Conservation (phyloP, 2,888 invertebrate genomes). For the Cremastobaeus sp. region DNA sequence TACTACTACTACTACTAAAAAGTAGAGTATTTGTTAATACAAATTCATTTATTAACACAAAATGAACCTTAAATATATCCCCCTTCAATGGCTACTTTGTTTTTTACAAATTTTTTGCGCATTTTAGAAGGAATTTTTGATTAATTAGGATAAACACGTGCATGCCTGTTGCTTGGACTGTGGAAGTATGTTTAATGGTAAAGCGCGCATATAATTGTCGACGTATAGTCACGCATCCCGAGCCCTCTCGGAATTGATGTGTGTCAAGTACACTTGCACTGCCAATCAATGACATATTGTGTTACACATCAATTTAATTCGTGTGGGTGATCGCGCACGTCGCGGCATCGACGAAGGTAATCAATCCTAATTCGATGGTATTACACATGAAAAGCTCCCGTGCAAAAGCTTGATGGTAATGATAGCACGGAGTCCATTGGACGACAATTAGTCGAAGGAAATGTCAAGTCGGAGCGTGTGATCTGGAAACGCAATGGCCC, state of each 20-base stretch:
- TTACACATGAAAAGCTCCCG: slow-evolving; percentile 1
- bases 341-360: slow-evolving; percentile 25
- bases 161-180: no score
- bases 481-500: not conserved
- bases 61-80: no score
- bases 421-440: no score
- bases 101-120: no score
- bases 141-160: not conserved
- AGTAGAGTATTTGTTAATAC: no score
- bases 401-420: slow-evolving; percentile 1
- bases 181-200: slow-evolving; percentile 41
- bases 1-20: no score
- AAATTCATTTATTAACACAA: no score
- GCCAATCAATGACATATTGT: slow-evolving; percentile 51
- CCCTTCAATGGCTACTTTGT: no score
- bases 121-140: no score
- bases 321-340: slow-evolving; percentile 18
- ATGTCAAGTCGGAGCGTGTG: not conserved
- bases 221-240: slow-evolving; percentile 45
- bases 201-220: slow-evolving; percentile 30
- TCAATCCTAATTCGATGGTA: slow-evolving; percentile 34
- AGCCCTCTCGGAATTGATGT: slow-evolving; percentile 45
- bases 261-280: slow-evolving; percentile 46
- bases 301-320: slow-evolving; percentile 41
- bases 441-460: no score